Base-by-base conservation (phyloP, 2,888 invertebrate species). In the Megamerina dolium region DNA sequence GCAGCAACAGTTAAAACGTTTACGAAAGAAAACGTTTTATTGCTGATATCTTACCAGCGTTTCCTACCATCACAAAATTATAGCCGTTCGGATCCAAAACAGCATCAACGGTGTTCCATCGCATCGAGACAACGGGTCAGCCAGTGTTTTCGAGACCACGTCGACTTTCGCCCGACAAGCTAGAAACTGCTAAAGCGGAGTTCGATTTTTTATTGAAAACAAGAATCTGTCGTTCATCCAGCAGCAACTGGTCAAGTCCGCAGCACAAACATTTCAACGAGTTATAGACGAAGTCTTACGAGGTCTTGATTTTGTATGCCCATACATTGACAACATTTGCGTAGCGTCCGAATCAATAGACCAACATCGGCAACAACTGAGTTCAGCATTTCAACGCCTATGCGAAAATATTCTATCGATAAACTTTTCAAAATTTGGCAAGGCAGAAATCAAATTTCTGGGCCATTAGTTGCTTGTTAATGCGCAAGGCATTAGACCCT, bases 141-240 rank as follows among this genome's bases (percentile, higher is more conserved):
- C 41, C 41, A 1, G 21, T 17, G 9, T 49, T 43, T 36, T 41
- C 27, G 12, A 35, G 38, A 8, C 32, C 41, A 6, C 52, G 58
- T 14, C 45, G 49, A 8, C 46, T 73, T n/a, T 56, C 61, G 3
- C 65, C 64, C 1, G 51, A 54, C 8, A 52, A 49, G 18, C 32
- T 48, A 10, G 23, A 37, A 16, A 41, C 46, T 4, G 55, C 48
- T 0, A 59, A 58, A 29, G 37, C 33, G 5, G 40, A 47, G n/a
- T 46, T 50, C 16, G 14, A 45, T 1, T 41, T 44, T 10, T 21
- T 48, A 1, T 34, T 27, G 8, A 35, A 50, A 39, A 17, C 30
- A 1, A 43, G 37, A 2, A 50, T 50, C n/a, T 47, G 43, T 13
- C 38, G 26, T 3, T 37, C 43, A 10, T 49, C 41, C 4, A 49